phyloP scores from a whole-genome alignment of 1,140 invertebrate species.

The Drosophila ohnishii region DNA sequence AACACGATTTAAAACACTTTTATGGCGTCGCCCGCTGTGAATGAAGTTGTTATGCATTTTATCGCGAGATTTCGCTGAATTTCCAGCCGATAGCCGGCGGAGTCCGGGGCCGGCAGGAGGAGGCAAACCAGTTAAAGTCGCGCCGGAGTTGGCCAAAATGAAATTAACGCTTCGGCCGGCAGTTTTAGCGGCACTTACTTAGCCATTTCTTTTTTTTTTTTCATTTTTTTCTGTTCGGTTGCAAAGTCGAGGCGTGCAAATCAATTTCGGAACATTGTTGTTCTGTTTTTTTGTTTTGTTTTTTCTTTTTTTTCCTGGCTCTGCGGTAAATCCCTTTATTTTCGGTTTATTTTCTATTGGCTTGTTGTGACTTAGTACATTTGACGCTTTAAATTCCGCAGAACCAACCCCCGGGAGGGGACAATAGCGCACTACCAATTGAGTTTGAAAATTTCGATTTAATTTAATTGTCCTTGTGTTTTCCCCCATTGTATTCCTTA shows the following conservation, averaged over 20 bases:
- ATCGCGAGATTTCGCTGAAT: conserved; percentile 77
- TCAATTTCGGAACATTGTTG: conserved; percentile 55
- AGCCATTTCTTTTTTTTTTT: conserved; percentile 42
- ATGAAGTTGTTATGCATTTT: conserved; percentile 83
- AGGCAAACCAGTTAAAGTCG: conserved; percentile 43
- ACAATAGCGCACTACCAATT: conserved; percentile 41
- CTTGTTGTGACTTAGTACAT: conserved; percentile 75
- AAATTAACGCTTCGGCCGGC: conserved; percentile 74
- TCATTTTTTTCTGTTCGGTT: conserved; percentile 21
- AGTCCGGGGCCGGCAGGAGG: background rate
- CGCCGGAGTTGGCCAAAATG: conserved; percentile 48
- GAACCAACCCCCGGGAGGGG: conserved; percentile 50
- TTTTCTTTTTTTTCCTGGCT: background rate
- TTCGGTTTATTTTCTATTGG: conserved; percentile 42
- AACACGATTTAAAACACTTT: conserved; percentile 83
- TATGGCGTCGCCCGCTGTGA: conserved; percentile 81
- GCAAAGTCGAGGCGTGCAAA: conserved; percentile 63
- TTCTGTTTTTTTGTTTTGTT: background rate
- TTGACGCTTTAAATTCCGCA: conserved; percentile 77
- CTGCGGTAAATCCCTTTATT: conserved; percentile 35
- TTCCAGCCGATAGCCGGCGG: conserved; percentile 25
- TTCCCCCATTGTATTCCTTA: conserved; percentile 38
- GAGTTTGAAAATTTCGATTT: conserved; percentile 73
- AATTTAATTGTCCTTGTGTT: conserved; percentile 74
- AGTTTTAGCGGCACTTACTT: conserved; percentile 76